phyloP scores from a whole-genome alignment of 1,140 invertebrate genomes.

The Eupristina koningsbergeri region DNA sequence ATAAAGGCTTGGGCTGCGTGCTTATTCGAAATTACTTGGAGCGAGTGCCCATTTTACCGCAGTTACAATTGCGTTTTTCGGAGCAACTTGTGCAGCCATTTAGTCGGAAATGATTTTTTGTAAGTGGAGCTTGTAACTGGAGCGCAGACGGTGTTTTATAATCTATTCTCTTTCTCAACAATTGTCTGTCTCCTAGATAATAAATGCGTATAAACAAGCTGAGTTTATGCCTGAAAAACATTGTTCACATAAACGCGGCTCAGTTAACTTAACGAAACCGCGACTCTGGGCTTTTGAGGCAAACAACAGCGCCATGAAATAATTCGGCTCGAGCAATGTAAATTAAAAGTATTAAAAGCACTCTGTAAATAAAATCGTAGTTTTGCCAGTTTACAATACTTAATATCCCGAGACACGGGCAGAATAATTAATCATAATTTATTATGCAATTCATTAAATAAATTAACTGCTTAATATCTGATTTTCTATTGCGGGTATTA shows the following conservation, averaged over 20 bases:
- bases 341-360: too few species aligned
- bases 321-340: too few species aligned
- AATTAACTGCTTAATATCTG: not conserved
- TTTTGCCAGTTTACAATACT: not conserved
- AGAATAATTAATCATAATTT: not conserved
- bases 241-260: not conserved
- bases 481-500: not conserved
- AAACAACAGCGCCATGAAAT: too few species aligned
- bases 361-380: not conserved
- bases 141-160: conserved; percentile 27
- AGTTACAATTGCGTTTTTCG: not conserved
- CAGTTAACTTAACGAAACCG: not conserved
- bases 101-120: conserved; percentile 9
- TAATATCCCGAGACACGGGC: not conserved
- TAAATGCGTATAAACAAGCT: not conserved
- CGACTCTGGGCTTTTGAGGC: too few species aligned
- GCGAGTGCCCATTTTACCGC: not conserved
- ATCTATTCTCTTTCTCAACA: conserved; percentile 11
- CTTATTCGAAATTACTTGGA: not conserved
- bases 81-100: not conserved
- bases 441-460: not conserved
- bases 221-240: not conserved
- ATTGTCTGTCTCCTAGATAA: not conserved
- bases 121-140: conserved; percentile 27
- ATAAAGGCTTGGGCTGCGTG: not conserved